A percentile compares a stretch with the other conserved stretches of the same genome.
phyloP scores from a whole-genome alignment of 2,888 invertebrate species.

The Bellardia bayeri region DNA sequence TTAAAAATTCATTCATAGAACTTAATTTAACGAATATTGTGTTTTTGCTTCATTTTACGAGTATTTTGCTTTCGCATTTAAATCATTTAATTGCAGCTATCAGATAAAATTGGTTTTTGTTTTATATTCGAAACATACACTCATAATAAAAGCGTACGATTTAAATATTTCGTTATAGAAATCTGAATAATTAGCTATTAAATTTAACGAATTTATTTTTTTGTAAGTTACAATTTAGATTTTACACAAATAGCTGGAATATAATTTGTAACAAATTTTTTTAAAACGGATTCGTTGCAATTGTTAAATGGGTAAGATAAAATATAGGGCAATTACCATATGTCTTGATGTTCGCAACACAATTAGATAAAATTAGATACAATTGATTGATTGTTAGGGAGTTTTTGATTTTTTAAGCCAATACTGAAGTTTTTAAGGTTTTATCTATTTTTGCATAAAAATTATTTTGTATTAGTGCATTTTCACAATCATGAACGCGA shows the following conservation, averaged over 20 bases:
- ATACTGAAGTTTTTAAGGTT: no score
- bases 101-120: neutral
- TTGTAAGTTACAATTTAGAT: neutral
- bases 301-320: no score
- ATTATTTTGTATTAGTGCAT: no score
- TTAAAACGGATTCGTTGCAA: neutral
- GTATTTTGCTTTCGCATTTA: neutral
- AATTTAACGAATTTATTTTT: neutral
- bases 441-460: no score
- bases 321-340: no score
- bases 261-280: neutral
- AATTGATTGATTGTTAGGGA: no score
- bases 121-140: neutral
- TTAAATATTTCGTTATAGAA: neutral
- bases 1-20: constrained; percentile 13
- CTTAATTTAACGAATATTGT: neutral
- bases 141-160: neutral
- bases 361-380: no score
- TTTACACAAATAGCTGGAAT: neutral
- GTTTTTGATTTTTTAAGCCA: no score
- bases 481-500: no score
- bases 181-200: neutral
- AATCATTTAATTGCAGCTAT: constrained; percentile 15
- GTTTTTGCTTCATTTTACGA: no score
- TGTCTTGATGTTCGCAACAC: no score